These are phyloP conservation scores for Tiphia femorata DNA, from an alignment of 2,888 invertebrate species.

Conservation along the genomic window DNA sequence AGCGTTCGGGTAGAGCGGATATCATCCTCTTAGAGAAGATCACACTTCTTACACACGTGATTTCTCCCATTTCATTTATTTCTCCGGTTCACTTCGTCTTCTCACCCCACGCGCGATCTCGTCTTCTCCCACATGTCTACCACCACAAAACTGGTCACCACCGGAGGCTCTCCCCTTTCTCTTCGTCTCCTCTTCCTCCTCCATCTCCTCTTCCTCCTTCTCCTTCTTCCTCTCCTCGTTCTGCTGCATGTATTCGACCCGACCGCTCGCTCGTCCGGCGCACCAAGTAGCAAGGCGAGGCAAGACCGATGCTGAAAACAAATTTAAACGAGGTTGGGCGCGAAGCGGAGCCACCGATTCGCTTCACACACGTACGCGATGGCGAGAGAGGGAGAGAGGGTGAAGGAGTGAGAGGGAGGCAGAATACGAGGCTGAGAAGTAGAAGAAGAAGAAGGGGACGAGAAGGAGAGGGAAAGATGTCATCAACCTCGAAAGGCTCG, in stretches of 20 bases:
- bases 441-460: slow-evolving; percentile 15
- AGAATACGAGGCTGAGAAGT: slow-evolving; percentile 9
- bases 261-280: background rate
- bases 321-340: slow-evolving; percentile 41
- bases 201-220: background rate
- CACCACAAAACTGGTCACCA: too few species aligned
- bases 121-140: too few species aligned
- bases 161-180: too few species aligned
- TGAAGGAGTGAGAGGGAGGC: slow-evolving; percentile 8
- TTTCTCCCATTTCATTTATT: too few species aligned
- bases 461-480: slow-evolving; percentile 42
- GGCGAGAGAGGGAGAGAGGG: slow-evolving; percentile 6
- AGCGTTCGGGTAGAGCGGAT: too few species aligned
- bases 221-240: background rate
- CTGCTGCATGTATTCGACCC: background rate
- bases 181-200: background rate
- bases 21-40: too few species aligned
- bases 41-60: too few species aligned
- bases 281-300: slow-evolving; percentile 16
- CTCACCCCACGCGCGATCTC: too few species aligned
- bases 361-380: slow-evolving; percentile 21
- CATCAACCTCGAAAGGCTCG: slow-evolving; percentile 46
- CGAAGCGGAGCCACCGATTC: slow-evolving; percentile 29
- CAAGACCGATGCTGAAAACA: slow-evolving; percentile 26
- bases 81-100: too few species aligned